phyloP scores from a whole-genome alignment of 2,113 vertebrate species.

The Turdus rufiventris region DNA sequence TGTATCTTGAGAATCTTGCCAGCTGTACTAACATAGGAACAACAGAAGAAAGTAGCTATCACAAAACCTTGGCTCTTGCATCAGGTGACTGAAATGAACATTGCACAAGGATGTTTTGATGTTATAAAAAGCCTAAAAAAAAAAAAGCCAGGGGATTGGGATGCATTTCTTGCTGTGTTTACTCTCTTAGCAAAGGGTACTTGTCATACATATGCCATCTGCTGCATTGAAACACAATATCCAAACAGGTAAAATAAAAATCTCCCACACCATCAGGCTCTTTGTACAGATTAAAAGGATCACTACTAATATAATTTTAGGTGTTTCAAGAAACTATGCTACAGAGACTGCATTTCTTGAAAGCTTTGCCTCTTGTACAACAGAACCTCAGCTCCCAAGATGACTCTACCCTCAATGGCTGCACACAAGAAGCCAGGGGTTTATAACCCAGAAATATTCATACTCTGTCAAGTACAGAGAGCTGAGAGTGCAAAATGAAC shows the following conservation, averaged over 20 bases:
- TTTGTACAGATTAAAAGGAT: conserved; percentile 11
- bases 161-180: not conserved
- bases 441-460: not conserved
- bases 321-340: not conserved
- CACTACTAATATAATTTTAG: not conserved
- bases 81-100: not conserved
- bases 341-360: not conserved
- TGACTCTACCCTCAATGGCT: not conserved
- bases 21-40: conserved; percentile 11
- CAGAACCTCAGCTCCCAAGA: not conserved
- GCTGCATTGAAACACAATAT: not conserved
- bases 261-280: not conserved
- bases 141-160: not conserved
- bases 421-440: not conserved
- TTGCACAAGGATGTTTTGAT: conserved; percentile 22
- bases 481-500: not conserved
- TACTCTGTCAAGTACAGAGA: not conserved
- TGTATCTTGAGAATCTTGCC: conserved; percentile 8
- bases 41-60: conserved; percentile 37
- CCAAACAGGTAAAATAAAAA: not conserved
- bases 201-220: not conserved
- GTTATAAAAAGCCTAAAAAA: conserved; percentile 9
- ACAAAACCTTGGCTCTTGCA: not conserved
- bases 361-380: not conserved
- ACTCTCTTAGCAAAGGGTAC: not conserved